phyloP scores from a whole-genome alignment of 1,140 invertebrate genomes.

The Macrobrachium nipponense region DNA sequence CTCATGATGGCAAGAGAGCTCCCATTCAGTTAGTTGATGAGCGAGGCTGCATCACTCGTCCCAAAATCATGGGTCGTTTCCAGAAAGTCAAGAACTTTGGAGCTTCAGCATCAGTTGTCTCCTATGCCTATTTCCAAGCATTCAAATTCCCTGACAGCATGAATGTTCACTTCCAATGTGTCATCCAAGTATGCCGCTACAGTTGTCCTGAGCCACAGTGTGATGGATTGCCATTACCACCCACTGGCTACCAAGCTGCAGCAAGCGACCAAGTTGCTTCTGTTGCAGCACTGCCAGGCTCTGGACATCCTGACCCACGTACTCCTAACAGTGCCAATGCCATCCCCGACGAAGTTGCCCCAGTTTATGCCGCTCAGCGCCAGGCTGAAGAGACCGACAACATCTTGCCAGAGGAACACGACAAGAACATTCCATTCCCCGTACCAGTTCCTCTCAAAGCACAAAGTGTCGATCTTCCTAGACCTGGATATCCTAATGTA shows the following conservation, averaged over 20 bases:
- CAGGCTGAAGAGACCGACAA: slow-evolving; percentile 22
- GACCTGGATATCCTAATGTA: slow-evolving; percentile 69
- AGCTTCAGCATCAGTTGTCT: slow-evolving; percentile 90
- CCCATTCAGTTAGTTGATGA: slow-evolving; percentile 94
- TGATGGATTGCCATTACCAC: slow-evolving; percentile 68
- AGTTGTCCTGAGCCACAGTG: slow-evolving; percentile 93
- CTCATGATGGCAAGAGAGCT: slow-evolving; percentile 88
- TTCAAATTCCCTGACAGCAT: slow-evolving; percentile 97
- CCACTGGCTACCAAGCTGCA: slow-evolving; percentile 33
- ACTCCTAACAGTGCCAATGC: not conserved
- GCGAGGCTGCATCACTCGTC: slow-evolving; percentile 89
- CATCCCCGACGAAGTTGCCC: not conserved
- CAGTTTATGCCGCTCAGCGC: slow-evolving; percentile 23
- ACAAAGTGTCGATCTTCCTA: slow-evolving; percentile 11
- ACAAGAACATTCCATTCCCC: slow-evolving; percentile 36
- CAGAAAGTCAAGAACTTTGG: slow-evolving; percentile 97
- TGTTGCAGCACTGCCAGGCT: not conserved
- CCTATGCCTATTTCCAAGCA: slow-evolving; percentile 92
- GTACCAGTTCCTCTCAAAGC: slow-evolving; percentile 36
- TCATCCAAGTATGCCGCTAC: slow-evolving; percentile 93
- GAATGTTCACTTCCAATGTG: slow-evolving; percentile 97
- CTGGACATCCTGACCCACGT: slow-evolving; percentile 31
- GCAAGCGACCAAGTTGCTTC: slow-evolving; percentile 29
- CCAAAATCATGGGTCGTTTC: slow-evolving; percentile 93
- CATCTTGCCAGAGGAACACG: slow-evolving; percentile 4